Conservation (phyloP, 1,140 invertebrate genomes). For the Drosophila bifasciata region DNA sequence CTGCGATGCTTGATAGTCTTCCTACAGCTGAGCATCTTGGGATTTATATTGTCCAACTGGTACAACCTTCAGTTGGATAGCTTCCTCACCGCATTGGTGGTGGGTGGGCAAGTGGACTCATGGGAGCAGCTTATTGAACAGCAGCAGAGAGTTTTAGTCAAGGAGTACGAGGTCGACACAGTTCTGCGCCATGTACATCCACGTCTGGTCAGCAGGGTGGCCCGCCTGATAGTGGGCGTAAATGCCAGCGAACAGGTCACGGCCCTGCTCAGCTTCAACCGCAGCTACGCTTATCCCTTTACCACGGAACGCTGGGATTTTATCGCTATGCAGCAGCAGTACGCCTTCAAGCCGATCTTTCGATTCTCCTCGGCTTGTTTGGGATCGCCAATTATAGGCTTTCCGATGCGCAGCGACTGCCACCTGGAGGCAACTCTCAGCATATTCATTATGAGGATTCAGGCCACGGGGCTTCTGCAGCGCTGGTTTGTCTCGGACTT, state of each 20-base stretch:
- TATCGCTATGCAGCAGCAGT: slow-evolving; percentile 66
- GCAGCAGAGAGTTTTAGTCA: slow-evolving; percentile 59
- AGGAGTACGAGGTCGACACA: slow-evolving; percentile 60
- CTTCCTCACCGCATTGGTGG: slow-evolving; percentile 57
- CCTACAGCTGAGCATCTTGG: slow-evolving; percentile 52
- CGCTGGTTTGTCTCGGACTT: slow-evolving; percentile 73
- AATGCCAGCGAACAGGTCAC: slow-evolving; percentile 67
- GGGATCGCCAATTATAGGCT: slow-evolving; percentile 62
- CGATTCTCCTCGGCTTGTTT: slow-evolving; percentile 66
- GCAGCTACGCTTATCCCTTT: slow-evolving; percentile 67
- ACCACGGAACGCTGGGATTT: slow-evolving; percentile 73
- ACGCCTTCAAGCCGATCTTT: slow-evolving; percentile 66
- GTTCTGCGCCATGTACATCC: slow-evolving; percentile 59
- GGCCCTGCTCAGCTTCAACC: slow-evolving; percentile 61
- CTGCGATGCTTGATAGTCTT: slow-evolving; percentile 50
- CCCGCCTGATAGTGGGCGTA: slow-evolving; percentile 40
- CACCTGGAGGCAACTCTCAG: slow-evolving; percentile 58
- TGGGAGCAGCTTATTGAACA: slow-evolving; percentile 64
- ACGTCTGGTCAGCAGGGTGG: slow-evolving; percentile 31
- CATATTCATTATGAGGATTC: slow-evolving; percentile 63
- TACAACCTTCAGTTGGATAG: slow-evolving; percentile 71
- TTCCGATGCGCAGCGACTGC: slow-evolving; percentile 69
- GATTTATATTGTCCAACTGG: slow-evolving; percentile 68
- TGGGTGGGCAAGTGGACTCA: slow-evolving; percentile 69
- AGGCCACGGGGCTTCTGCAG: slow-evolving; percentile 51